phyloP scores from a whole-genome alignment of 2,888 invertebrate genomes.

The Fabriciana adippe region DNA sequence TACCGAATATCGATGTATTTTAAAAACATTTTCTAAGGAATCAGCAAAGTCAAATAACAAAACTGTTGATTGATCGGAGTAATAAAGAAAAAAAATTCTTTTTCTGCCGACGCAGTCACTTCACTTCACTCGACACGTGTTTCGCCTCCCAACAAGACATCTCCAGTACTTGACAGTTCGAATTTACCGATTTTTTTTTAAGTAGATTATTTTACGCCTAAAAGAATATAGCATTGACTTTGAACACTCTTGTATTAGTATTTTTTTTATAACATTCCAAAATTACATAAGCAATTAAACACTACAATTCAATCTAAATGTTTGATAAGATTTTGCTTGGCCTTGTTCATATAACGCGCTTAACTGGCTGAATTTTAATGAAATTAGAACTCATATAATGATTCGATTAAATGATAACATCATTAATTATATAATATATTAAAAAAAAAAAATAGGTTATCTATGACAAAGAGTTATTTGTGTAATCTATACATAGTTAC shows the following conservation, averaged over 20 bases:
- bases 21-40: background rate
- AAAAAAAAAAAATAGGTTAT: no score
- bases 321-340: no score
- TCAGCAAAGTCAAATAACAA: constrained; percentile 18
- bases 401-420: no score
- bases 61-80: constrained; percentile 24
- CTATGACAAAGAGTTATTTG: no score
- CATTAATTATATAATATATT: no score
- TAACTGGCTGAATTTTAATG: no score
- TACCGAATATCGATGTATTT: background rate
- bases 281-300: constrained; percentile 24
- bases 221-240: constrained; percentile 6
- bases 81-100: constrained; percentile 23
- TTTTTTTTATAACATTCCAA: constrained; percentile 8
- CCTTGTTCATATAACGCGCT: no score
- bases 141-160: constrained; percentile 31
- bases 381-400: no score
- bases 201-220: constrained; percentile 14
- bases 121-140: constrained; percentile 35
- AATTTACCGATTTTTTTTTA: constrained; percentile 27
- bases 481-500: no score
- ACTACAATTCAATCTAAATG: constrained; percentile 1
- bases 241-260: background rate
- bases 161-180: constrained; percentile 29
- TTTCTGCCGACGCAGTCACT: constrained; percentile 25